Base-by-base conservation (phyloP, 2,113 vertebrate genomes). In the Tachysurus fulvidraco region DNA sequence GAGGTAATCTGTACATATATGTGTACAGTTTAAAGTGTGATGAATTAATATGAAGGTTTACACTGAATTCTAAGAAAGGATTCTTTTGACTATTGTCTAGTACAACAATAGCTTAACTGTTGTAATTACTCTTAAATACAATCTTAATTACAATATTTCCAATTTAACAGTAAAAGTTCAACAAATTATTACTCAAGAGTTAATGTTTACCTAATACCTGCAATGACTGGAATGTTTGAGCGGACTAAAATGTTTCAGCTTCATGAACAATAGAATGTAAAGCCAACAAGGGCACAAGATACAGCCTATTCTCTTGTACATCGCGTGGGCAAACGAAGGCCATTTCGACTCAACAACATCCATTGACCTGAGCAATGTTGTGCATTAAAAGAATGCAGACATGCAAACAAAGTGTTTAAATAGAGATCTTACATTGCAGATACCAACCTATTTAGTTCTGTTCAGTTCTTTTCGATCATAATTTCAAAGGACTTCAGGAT, bases 181-280 rank as follows among this genome's bases (percentile, higher is more conserved):
- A 93, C 93, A 94, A 94, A 94, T 92, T 92, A 92, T 94, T 94
- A 92, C 92, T 92, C 86, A 92, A 87, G 79, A 93, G 92, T 93
- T 93, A 92, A 93, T 93, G 92, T 94, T 93, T 91, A 93, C 91
- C 92, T 93, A n/a, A 28, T 25, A 88, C 78, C 86, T 89, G 55
- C 81, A 83, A 65, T n/a, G 87, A 83, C 71, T 87, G 83, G 82
- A 81, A 50, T 50, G 46, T 50, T 50, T 50, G 46, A 50, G 46
- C 3, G 5, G 8, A 83, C 21, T 54, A 64, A 81, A 84, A n/a
- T 65, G 30, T 55, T 50, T 14, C 52, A 13, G 16, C 67, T 77
- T 88, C 84, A 83, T 85, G 84, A 87, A 88, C 88, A 92, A 83
- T 86, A 88, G 86, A 86, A 86, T 86, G 84, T 83, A 60, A 91